Evolutionary conservation across 1,140 invertebrate species (phyloP).

Genomic region (Panagrolaimus sp.): DNA sequence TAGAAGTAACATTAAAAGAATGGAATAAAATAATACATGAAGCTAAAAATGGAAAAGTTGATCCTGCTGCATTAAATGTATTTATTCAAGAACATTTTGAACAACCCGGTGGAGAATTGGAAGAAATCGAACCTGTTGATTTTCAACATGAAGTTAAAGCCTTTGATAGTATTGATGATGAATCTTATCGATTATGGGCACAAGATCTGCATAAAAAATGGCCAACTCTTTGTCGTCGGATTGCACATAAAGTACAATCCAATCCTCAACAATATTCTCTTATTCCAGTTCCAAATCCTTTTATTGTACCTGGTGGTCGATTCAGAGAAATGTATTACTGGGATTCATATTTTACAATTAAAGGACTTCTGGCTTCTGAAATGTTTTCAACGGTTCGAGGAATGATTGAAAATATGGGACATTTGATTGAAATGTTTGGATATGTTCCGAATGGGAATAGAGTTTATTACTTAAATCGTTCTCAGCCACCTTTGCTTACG

Average conservation of each 20-base stretch:
- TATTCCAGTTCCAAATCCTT: conserved; percentile 78
- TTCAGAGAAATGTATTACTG: conserved; percentile 82
- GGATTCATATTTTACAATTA: conserved; percentile 89
- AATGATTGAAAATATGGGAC: conserved; percentile 67
- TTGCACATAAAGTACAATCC: conserved; percentile 70
- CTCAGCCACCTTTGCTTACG: conserved; percentile 77
- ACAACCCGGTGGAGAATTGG: conserved; percentile 49
- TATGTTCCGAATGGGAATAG: conserved; percentile 84
- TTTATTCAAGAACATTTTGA: conserved; percentile 52
- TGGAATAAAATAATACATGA: conserved; percentile 34
- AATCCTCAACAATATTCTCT: conserved; percentile 72
- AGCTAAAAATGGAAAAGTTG: conserved; percentile 27
- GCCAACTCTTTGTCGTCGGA: conserved; percentile 73
- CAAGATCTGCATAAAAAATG: conserved; percentile 67
- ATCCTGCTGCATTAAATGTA: conserved; percentile 24
- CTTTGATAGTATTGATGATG: conserved; percentile 66
- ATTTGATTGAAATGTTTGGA: conserved; percentile 60
- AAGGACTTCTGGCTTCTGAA: conserved; percentile 75
- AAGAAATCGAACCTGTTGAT: conserved; percentile 42
- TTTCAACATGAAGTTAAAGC: conserved; percentile 32
- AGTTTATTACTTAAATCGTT: conserved; percentile 76
- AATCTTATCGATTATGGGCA: conserved; percentile 63
- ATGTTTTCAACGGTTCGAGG: conserved; percentile 75
- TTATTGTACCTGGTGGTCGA: conserved; percentile 83
- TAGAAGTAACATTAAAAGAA: conserved; percentile 38